These are phyloP conservation scores for Beris morrisii DNA, from an alignment of 2,888 invertebrate species.

Conservation along the genomic window DNA sequence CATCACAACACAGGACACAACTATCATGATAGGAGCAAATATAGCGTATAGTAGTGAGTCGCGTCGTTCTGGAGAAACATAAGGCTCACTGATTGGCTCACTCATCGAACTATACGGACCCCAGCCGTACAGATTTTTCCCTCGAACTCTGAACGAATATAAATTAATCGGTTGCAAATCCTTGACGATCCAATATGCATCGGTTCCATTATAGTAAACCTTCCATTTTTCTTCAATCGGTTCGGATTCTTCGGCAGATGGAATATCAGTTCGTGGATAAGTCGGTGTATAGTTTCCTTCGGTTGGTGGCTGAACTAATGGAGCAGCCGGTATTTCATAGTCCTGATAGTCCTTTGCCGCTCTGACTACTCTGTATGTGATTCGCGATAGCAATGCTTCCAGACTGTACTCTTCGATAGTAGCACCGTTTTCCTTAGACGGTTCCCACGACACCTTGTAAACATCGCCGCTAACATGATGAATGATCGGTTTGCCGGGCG, in stretches of 20 bases:
- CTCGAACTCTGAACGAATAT: conserved; percentile 75
- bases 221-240: conserved; percentile 62
- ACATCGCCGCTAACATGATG: conserved; percentile 72
- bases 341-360: conserved; percentile 35
- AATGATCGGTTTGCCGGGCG: conserved; percentile 76
- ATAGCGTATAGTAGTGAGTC: conserved; percentile 64
- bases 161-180: conserved; percentile 62
- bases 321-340: conserved; percentile 23
- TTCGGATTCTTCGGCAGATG: conserved; percentile 62
- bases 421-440: conserved; percentile 76
- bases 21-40: conserved; percentile 61
- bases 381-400: conserved; percentile 63
- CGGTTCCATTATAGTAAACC: conserved; percentile 75
- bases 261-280: conserved; percentile 49
- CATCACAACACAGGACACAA: conserved; percentile 50
- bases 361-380: conserved; percentile 42
- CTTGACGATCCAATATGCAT: conserved; percentile 79
- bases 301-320: conserved; percentile 45
- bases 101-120: conserved; percentile 74
- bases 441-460: conserved; percentile 80
- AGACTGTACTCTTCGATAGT: conserved; percentile 73
- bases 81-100: conserved; percentile 57
- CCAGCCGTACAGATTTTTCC: conserved; percentile 80
- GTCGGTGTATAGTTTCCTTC: conserved; percentile 48
- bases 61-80: conserved; percentile 51